These are phyloP conservation scores for Homarus americanus DNA, from an alignment of 1,140 invertebrate species.

Conservation along the genomic window DNA sequence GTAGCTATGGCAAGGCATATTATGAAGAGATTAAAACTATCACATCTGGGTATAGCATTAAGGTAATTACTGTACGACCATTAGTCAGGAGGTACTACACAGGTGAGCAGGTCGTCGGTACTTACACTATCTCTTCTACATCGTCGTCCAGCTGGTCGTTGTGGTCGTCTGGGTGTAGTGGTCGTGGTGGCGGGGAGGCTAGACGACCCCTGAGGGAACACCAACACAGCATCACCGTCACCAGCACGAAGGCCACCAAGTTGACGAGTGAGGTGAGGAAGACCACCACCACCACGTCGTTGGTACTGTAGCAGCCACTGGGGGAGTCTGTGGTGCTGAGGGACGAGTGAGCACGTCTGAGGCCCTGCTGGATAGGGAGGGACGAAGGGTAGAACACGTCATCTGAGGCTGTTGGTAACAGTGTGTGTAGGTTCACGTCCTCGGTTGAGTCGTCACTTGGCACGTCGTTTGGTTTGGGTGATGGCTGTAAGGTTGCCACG, in stretches of 20 bases:
- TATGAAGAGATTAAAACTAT: no score
- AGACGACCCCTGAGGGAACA: slow-evolving; percentile 42
- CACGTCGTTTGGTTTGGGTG: background rate
- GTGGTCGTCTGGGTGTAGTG: slow-evolving; percentile 19
- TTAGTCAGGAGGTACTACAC: no score
- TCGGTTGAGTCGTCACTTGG: background rate
- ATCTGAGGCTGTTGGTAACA: no score
- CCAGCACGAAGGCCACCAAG: slow-evolving; percentile 56
- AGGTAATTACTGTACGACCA: no score
- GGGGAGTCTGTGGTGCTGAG: background rate
- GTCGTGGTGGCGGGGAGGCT: background rate
- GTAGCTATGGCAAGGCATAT: no score
- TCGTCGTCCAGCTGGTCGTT: slow-evolving; percentile 34
- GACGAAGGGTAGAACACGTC: background rate
- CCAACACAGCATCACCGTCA: slow-evolving; percentile 53
- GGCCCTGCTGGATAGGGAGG: background rate
- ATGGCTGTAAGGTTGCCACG: background rate
- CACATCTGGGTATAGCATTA: no score
- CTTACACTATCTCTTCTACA: slow-evolving; percentile 46
- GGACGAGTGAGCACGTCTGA: background rate
- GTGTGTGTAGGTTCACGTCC: background rate
- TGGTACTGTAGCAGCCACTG: slow-evolving; percentile 42
- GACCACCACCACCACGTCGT: slow-evolving; percentile 56
- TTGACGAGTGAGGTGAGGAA: slow-evolving; percentile 50
- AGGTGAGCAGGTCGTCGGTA: no score